These are phyloP conservation scores for Heliconius erato DNA, from an alignment of 2,888 invertebrate genomes.

Conservation along the genomic window DNA sequence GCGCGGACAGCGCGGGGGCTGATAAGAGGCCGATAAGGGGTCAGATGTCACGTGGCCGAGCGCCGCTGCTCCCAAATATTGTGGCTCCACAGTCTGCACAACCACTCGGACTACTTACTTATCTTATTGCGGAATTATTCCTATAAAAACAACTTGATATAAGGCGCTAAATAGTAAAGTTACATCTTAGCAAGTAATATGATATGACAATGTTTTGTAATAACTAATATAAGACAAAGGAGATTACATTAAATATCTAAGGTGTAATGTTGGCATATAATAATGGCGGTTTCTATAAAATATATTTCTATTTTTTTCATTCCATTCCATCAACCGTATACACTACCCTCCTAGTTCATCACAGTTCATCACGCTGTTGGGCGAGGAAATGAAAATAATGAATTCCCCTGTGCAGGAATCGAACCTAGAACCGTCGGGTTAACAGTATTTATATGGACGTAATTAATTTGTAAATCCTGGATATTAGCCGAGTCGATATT, in stretches of 20 bases:
- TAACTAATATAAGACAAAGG: too few relatives aligned
- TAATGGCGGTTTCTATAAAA: not conserved
- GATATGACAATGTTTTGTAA: not conserved
- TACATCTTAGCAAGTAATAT: too few relatives aligned
- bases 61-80: slow-evolving; percentile 27
- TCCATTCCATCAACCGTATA: too few relatives aligned
- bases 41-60: slow-evolving; percentile 45
- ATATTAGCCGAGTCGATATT: too few relatives aligned
- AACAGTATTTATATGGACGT: too few relatives aligned
- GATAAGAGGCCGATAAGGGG: slow-evolving; percentile 47
- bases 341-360: too few relatives aligned
- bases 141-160: not conserved
- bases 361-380: too few relatives aligned
- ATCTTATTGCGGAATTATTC: not conserved
- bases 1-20: slow-evolving; percentile 15
- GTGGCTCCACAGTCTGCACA: not conserved
- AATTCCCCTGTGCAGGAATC: too few relatives aligned
- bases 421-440: too few relatives aligned
- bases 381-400: too few relatives aligned
- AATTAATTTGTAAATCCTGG: too few relatives aligned
- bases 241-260: not conserved
- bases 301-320: too few relatives aligned
- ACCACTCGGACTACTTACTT: not conserved
- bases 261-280: not conserved
- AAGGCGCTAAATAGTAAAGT: not conserved